Evolutionary conservation across 2,797 vertebrate genomes (phyloP).

Genomic region (Sebastes matsubarae): DNA sequence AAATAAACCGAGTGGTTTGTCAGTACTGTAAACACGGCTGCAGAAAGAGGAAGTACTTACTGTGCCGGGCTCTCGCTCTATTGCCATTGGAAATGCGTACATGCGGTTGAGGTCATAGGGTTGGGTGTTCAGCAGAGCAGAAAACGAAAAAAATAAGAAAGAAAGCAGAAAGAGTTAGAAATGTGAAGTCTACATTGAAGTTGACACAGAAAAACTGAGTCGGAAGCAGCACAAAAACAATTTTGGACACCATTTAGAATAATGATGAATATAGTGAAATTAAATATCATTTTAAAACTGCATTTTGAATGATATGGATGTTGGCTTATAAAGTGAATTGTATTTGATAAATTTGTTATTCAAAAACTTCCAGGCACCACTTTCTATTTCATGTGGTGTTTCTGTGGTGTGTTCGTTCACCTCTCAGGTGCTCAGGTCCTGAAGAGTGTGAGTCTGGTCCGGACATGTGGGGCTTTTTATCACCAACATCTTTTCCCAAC

Average conservation of each 20-base stretch:
- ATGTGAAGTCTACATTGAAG: background rate
- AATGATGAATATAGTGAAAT: background rate
- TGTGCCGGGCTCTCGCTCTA: slow-evolving; percentile 94
- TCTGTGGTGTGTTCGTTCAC: slow-evolving; percentile 83
- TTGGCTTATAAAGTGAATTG: background rate
- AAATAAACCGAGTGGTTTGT: slow-evolving; percentile 12
- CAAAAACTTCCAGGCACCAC: background rate
- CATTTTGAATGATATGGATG: background rate
- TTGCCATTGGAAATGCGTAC: slow-evolving; percentile 85
- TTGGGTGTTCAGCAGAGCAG: slow-evolving; percentile 68
- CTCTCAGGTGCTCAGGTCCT: slow-evolving; percentile 93
- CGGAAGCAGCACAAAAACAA: background rate
- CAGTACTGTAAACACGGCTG: slow-evolving; percentile 38
- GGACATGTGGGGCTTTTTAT: slow-evolving; percentile 88
- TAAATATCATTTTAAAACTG: background rate
- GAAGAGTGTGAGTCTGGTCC: slow-evolving; percentile 79
- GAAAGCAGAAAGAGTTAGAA: slow-evolving; percentile 30
- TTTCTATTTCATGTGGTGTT: background rate
- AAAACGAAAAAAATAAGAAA: slow-evolving; percentile 15
- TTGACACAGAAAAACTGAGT: background rate
- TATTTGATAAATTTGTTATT: background rate
- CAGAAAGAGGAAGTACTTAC: slow-evolving; percentile 86
- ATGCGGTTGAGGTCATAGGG: slow-evolving; percentile 85
- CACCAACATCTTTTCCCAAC: slow-evolving; percentile 86
- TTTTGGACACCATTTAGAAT: background rate